Evolutionary conservation across 2,113 vertebrate genomes (phyloP).

Genomic region (Prunella fulvescens): DNA sequence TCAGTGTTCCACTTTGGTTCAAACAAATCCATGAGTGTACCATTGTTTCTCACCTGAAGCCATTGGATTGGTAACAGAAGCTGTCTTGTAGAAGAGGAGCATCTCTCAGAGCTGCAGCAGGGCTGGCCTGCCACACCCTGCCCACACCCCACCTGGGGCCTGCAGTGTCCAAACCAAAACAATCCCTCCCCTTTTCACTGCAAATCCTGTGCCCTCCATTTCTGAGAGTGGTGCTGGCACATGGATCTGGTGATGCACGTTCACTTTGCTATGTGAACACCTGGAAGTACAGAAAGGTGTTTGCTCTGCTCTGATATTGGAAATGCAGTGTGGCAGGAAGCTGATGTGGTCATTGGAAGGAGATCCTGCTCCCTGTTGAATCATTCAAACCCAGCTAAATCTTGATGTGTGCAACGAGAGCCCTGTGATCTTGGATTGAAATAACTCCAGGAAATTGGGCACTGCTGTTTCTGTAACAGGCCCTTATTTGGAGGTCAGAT

Average conservation of each 20-base stretch:
- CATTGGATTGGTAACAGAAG: not conserved
- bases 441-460: not conserved
- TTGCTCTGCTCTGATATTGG: not conserved
- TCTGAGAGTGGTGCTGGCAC: not conserved
- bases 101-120: not conserved
- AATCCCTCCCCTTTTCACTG: not conserved
- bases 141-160: not conserved
- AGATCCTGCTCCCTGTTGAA: not conserved
- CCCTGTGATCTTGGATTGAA: not conserved
- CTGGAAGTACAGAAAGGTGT: not conserved
- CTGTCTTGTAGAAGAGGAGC: not conserved
- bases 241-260: not conserved
- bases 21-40: not conserved
- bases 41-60: not conserved
- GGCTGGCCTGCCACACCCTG: not conserved
- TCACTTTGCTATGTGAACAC: not conserved
- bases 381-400: not conserved
- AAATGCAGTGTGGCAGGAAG: not conserved
- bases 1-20: not conserved
- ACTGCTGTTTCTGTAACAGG: not conserved
- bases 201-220: not conserved
- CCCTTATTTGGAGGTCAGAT: not conserved
- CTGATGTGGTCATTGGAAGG: not conserved
- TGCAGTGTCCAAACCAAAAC: not conserved
- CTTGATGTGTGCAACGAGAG: not conserved